Evolutionary conservation across 2,113 vertebrate genomes (phyloP).

Genomic region (Apeltes quadracus): DNA sequence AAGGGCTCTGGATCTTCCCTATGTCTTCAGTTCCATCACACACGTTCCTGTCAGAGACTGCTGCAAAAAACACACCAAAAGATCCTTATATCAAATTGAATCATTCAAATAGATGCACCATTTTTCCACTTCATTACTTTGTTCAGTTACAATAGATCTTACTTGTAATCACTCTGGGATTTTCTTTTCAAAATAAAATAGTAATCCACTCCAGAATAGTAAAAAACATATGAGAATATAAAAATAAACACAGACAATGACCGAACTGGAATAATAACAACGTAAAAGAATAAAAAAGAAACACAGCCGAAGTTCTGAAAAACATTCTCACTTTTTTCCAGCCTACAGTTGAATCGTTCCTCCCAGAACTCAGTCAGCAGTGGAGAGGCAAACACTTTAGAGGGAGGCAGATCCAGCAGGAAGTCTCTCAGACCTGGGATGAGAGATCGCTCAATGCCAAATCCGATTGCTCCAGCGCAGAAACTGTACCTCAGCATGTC

Average conservation of each 20-base stretch:
- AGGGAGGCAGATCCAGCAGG: slow-evolving; percentile 61
- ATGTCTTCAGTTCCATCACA: slow-evolving; percentile 75
- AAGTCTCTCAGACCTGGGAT: slow-evolving; percentile 77
- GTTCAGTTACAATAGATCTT: no score
- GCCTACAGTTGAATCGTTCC: slow-evolving; percentile 66
- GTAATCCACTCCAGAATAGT: background rate
- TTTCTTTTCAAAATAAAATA: no score
- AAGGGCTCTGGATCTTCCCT: slow-evolving; percentile 50
- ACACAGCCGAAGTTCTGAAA: no score
- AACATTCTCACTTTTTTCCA: slow-evolving; percentile 53
- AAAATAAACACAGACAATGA: background rate
- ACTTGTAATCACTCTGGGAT: no score
- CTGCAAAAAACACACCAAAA: slow-evolving; percentile 15
- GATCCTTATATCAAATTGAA: background rate
- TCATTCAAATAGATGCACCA: background rate
- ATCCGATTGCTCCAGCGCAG: slow-evolving; percentile 66
- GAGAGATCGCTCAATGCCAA: slow-evolving; percentile 62
- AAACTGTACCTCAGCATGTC: slow-evolving; percentile 55
- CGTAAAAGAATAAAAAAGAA: no score
- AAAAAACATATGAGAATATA: background rate
- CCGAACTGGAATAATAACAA: no score
- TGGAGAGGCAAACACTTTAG: slow-evolving; percentile 44
- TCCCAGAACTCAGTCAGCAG: slow-evolving; percentile 78
- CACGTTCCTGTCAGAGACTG: background rate
- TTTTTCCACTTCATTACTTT: background rate